phyloP scores from a whole-genome alignment of 2,113 vertebrate genomes.

The Salvator merianae region DNA sequence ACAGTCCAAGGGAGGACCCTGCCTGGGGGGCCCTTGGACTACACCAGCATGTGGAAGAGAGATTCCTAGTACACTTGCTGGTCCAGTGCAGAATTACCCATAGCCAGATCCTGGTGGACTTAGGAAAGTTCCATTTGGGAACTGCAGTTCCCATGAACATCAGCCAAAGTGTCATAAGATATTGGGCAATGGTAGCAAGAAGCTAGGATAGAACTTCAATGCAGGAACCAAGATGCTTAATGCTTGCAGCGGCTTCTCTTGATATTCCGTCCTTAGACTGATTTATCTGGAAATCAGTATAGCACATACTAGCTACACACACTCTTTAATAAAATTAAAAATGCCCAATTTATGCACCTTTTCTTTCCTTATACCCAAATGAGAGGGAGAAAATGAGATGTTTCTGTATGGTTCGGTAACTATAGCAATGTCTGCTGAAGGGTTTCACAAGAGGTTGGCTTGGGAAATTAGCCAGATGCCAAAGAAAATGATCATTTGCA shows the following conservation, averaged over 20 bases:
- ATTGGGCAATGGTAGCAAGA: background rate
- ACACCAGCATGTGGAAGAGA: too few relatives aligned
- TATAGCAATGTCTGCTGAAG: background rate
- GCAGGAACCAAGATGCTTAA: background rate
- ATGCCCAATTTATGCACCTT: background rate
- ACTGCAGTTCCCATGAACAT: too few relatives aligned
- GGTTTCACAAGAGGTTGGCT: background rate
- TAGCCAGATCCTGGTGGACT: background rate
- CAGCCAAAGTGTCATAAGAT: background rate
- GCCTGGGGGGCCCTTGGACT: too few relatives aligned
- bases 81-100: too few relatives aligned
- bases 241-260: background rate
- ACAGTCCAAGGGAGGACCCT: too few relatives aligned
- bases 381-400: background rate
- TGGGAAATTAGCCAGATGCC: background rate
- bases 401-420: background rate
- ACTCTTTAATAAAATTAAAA: background rate
- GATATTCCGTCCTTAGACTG: background rate
- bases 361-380: background rate
- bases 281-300: background rate
- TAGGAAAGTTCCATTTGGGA: too few relatives aligned
- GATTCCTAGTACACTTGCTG: too few relatives aligned
- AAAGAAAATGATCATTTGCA: background rate
- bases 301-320: background rate
- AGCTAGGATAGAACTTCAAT: background rate